Percentiles rank a stretch among this genome's conserved stretches.
Conservation (phyloP, 2,797 vertebrate species). For the Typhlichthys subterraneus region DNA sequence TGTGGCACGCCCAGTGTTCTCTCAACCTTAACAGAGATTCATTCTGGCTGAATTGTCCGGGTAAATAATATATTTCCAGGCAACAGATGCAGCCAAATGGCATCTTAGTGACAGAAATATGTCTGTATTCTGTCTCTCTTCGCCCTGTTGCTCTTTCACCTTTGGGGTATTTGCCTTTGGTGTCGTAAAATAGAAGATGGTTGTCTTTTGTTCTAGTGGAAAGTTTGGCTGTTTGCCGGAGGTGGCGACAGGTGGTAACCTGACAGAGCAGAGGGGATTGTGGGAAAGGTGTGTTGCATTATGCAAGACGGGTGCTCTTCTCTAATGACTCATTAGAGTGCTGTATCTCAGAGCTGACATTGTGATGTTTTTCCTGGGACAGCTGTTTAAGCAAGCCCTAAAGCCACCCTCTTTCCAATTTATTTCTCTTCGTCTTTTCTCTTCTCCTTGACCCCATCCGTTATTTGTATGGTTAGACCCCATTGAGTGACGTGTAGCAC, state of each 20-base stretch:
- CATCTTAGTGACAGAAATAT: slow-evolving; percentile 56
- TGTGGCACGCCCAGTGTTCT: neutral
- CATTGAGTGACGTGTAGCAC: neutral
- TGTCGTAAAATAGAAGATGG: slow-evolving; percentile 7
- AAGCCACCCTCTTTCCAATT: neutral
- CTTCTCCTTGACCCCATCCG: slow-evolving; percentile 34
- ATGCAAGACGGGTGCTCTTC: neutral
- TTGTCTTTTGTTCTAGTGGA: slow-evolving; percentile 14
- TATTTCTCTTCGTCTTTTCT: neutral
- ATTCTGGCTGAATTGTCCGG: slow-evolving; percentile 1
- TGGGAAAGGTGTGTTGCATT: neutral
- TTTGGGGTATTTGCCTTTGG: slow-evolving; percentile 18
- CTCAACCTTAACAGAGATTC: neutral
- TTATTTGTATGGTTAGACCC: slow-evolving; percentile 58
- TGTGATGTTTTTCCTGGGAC: neutral
- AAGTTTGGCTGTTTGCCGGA: slow-evolving; percentile 3
- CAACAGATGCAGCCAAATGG: slow-evolving; percentile 27
- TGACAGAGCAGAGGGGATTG: neutral
- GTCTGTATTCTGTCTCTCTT: slow-evolving; percentile 40
- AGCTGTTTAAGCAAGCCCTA: neutral
- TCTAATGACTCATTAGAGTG: neutral
- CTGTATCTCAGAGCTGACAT: neutral
- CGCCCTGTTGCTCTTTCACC: neutral
- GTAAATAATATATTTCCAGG: slow-evolving; percentile 43
- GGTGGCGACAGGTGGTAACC: slow-evolving; percentile 29